Evolutionary conservation across 2,888 invertebrate species (phyloP).

Genomic region (Pristionchus mayeri): DNA sequence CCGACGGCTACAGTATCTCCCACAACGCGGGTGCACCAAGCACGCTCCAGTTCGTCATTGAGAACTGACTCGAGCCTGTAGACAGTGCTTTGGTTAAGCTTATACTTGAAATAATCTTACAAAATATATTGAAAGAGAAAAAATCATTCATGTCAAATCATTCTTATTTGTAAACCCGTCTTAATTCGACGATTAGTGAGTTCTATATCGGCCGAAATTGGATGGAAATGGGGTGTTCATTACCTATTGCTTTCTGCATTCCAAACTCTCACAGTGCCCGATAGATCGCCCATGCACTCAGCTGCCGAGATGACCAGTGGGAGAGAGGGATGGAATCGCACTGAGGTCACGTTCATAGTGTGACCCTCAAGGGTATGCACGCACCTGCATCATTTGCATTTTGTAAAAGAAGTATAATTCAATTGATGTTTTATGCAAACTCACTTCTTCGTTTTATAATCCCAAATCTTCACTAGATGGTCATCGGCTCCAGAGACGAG

Average conservation of each 20-base stretch:
- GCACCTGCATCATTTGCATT: conserved; percentile 79
- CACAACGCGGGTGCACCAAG: conserved; percentile 89
- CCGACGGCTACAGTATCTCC: conserved; percentile 86
- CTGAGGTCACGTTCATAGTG: conserved; percentile 90
- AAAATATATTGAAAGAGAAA: background rate
- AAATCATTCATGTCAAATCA: background rate
- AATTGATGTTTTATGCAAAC: background rate
- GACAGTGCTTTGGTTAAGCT: background rate
- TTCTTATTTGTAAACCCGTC: background rate
- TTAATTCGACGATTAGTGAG: background rate
- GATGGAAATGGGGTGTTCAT: background rate
- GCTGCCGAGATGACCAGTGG: conserved; percentile 91
- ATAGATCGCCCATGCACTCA: conserved; percentile 87
- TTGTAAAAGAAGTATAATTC: background rate
- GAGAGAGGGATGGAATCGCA: conserved; percentile 96
- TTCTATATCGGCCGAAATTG: background rate
- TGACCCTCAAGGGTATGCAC: conserved; percentile 98
- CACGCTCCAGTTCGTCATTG: conserved; percentile 97
- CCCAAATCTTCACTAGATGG: conserved; percentile 97
- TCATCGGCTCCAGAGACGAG: conserved; percentile 99
- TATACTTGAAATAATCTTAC: background rate
- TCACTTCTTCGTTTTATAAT: conserved; percentile 94
- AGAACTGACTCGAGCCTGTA: conserved; percentile 88
- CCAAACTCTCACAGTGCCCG: conserved; percentile 89
- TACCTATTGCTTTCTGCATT: conserved; percentile 93